phyloP scores from a whole-genome alignment of 2,888 invertebrate genomes.

The Lobophora halterata region DNA sequence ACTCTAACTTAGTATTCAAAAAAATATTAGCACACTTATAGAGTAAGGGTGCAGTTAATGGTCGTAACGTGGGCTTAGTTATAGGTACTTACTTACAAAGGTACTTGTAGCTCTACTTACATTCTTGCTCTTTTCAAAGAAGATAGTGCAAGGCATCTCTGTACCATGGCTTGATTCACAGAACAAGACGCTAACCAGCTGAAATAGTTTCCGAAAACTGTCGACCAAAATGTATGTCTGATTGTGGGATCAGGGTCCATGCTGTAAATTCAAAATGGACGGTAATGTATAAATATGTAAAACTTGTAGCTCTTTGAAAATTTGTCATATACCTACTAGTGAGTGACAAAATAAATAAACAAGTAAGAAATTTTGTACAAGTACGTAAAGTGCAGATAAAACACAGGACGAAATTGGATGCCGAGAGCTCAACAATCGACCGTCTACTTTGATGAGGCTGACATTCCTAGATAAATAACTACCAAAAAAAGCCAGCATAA shows the following conservation, averaged over 20 bases:
- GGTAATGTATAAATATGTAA: not conserved
- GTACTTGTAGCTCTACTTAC: slow-evolving; percentile 74
- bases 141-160: slow-evolving; percentile 89
- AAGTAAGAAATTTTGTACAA: too few relatives aligned
- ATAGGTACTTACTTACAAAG: not conserved
- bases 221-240: slow-evolving; percentile 91
- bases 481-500: too few relatives aligned
- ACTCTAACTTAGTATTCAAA: too few relatives aligned
- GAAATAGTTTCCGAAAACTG: slow-evolving; percentile 88
- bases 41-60: too few relatives aligned
- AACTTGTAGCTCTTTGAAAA: not conserved
- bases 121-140: slow-evolving; percentile 85
- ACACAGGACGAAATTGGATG: too few relatives aligned
- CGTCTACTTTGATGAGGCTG: too few relatives aligned
- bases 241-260: slow-evolving; percentile 87
- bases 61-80: not conserved
- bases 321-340: too few relatives aligned
- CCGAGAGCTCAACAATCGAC: too few relatives aligned
- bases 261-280: slow-evolving; percentile 63
- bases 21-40: too few relatives aligned
- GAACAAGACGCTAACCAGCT: slow-evolving; percentile 91
- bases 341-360: too few relatives aligned
- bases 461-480: too few relatives aligned
- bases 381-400: too few relatives aligned
- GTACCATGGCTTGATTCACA: slow-evolving; percentile 93